Base-by-base conservation (phyloP, 2,797 vertebrate species). In the Jordanella pulchra region DNA sequence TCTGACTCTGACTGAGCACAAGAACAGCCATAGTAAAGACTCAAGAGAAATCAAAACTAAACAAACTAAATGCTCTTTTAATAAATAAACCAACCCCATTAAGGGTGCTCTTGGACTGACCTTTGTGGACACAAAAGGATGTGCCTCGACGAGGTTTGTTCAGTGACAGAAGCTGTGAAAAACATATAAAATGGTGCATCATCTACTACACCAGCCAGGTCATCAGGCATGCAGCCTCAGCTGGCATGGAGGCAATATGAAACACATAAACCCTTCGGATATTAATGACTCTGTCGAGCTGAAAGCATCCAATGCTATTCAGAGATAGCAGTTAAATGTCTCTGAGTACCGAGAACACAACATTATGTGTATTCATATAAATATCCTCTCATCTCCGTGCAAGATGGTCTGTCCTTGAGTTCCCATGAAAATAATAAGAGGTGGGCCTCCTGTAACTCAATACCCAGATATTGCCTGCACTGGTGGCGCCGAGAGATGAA, bases 381-480 rank as follows among this genome's bases (percentile, higher is more conserved):
- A 91, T 90, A 89, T 82, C 87, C 87, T 74, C 86, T 84, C 86
- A 83, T 86, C 85, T 85, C 78, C 0, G 75, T 79, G 75, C 79
- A 72, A 85, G 86, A 83, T 78, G 28, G 81, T 60, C 68, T 60
- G 89, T 84, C 89, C 89, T 91, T 86, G 90, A 89, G 92, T 94
- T 95, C 93, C 93, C 93, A 93, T 92, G 94, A 83, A 95, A 91
- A 94, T 90, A 91, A 93, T 89, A 89, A 89, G 89, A 87, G 80
- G 83, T 86, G 89, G 89, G 89, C 87, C 90, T 89, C 87, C 81
- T 84, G 94, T 93, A 95, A 95, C 91, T 81, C 77, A 87, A 94
- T 90, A 90, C 80, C 64, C 75, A 87, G 78, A 92, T 90, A 87
- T 87, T 88, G 86, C 84, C 86, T 81, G 82, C 89, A 84, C 89